A percentile compares a stretch with the other conserved stretches of the same genome.
These are phyloP conservation scores for Tetragonisca angustula DNA, from an alignment of 2,888 invertebrate genomes.

Conservation along the genomic window DNA sequence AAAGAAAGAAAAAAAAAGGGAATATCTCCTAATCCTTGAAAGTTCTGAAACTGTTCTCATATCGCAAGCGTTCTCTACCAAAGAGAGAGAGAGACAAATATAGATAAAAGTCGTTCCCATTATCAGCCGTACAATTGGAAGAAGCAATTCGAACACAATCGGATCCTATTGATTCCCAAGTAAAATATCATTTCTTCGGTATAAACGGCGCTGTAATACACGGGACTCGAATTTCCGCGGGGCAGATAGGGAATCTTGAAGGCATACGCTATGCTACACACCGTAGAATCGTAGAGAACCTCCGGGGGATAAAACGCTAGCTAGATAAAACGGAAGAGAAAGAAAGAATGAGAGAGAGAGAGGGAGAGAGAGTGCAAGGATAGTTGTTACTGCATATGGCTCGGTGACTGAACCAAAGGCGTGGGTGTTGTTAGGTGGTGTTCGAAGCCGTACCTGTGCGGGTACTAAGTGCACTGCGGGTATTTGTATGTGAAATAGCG, in stretches of 20 bases:
- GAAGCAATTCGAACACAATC: background rate
- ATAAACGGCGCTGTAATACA: conserved; percentile 43
- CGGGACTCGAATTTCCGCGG: conserved; percentile 49
- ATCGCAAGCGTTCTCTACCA: no score
- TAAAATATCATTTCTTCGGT: conserved; percentile 43
- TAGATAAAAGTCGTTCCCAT: no score
- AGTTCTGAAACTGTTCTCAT: background rate
- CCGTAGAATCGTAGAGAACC: conserved; percentile 29
- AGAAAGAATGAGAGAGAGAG: background rate
- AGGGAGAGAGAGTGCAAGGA: conserved; percentile 36
- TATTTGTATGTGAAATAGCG: conserved; percentile 71
- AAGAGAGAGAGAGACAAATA: no score
- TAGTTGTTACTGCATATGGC: conserved; percentile 68
- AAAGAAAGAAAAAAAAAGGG: background rate
- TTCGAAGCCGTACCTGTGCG: conserved; percentile 59
- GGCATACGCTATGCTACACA: background rate
- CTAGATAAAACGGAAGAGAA: background rate
- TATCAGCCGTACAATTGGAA: background rate
- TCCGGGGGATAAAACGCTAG: conserved; percentile 9
- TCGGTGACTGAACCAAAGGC: conserved; percentile 65
- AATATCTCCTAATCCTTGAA: background rate
- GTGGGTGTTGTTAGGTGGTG: conserved; percentile 72
- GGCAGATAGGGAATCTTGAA: conserved; percentile 32
- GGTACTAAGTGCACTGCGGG: conserved; percentile 60
- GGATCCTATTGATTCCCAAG: conserved; percentile 46